Conservation (phyloP, 1,140 invertebrate genomes). For the Camponotus vicinus region DNA sequence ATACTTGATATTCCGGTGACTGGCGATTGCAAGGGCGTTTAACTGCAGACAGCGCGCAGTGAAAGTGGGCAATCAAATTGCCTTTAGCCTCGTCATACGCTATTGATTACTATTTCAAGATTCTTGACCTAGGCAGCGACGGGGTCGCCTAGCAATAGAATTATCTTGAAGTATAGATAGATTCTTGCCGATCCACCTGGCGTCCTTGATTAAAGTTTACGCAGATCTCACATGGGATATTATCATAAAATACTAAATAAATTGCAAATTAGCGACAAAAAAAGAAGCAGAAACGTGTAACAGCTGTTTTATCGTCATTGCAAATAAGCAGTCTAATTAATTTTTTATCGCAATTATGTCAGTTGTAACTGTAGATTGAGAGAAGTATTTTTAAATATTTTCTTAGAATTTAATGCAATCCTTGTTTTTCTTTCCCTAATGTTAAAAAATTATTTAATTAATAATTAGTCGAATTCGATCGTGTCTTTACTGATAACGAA, state of each 20-base stretch:
- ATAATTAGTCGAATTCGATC: neutral
- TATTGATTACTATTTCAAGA: conserved; percentile 68
- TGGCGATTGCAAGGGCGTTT: conserved; percentile 74
- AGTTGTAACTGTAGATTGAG: neutral
- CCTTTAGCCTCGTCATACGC: conserved; percentile 45
- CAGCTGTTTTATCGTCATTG: neutral
- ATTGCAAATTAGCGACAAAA: neutral
- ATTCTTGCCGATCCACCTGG: neutral
- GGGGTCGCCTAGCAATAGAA: conserved; percentile 23
- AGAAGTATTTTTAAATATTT: neutral
- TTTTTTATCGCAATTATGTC: neutral
- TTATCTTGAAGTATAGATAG: neutral
- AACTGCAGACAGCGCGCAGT: conserved; percentile 56
- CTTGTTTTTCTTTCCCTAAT: neutral
- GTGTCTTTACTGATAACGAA: neutral
- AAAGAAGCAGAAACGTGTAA: neutral
- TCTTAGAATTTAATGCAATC: neutral
- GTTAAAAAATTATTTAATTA: neutral
- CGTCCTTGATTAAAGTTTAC: conserved; percentile 15
- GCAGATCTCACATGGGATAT: neutral
- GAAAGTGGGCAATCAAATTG: conserved; percentile 73
- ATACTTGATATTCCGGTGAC: conserved; percentile 66
- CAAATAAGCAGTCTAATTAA: neutral
- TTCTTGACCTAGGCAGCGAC: conserved; percentile 70
- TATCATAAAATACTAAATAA: neutral